These are phyloP conservation scores for Enteromius fasciolatus DNA, from an alignment of 2,797 vertebrate species.

Conservation along the genomic window DNA sequence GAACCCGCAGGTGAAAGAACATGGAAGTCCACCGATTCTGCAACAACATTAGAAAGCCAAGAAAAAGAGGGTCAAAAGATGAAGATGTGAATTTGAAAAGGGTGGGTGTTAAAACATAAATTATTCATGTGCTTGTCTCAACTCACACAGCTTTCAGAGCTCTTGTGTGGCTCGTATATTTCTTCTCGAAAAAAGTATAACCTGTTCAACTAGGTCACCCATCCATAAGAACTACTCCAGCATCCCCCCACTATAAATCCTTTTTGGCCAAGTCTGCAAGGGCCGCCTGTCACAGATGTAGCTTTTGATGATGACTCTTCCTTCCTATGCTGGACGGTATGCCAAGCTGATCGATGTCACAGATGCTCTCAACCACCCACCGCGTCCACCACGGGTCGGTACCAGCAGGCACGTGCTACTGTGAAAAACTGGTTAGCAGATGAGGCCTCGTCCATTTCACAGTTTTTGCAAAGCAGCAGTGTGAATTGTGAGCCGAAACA, in stretches of 20 bases:
- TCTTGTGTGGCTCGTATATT: constrained; percentile 18
- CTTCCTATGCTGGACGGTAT: constrained; percentile 27
- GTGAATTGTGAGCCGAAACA: constrained; percentile 39
- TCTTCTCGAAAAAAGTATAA: constrained; percentile 17
- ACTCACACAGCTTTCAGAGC: constrained; percentile 17
- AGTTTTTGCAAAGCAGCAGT: constrained; percentile 39
- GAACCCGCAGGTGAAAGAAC: background rate
- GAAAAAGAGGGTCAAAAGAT: constrained; percentile 16
- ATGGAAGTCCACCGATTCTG: background rate
- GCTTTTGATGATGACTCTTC: constrained; percentile 53
- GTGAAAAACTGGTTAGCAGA: constrained; percentile 33
- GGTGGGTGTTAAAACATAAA: constrained; percentile 26
- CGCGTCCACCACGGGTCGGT: constrained; percentile 27
- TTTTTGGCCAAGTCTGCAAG: constrained; percentile 32
- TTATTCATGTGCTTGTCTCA: constrained; percentile 28
- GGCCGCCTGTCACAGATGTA: constrained; percentile 43
- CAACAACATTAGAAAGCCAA: background rate
- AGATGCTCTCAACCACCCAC: constrained; percentile 49
- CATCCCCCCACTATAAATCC: constrained; percentile 35
- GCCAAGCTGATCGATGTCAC: constrained; percentile 51
- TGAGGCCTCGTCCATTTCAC: constrained; percentile 40
- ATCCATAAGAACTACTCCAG: constrained; percentile 43
- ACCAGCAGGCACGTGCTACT: constrained; percentile 43
- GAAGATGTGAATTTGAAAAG: constrained; percentile 24
- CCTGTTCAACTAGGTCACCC: constrained; percentile 41